Conservation (phyloP, 2,888 invertebrate species). For the Dioctria linearis region DNA sequence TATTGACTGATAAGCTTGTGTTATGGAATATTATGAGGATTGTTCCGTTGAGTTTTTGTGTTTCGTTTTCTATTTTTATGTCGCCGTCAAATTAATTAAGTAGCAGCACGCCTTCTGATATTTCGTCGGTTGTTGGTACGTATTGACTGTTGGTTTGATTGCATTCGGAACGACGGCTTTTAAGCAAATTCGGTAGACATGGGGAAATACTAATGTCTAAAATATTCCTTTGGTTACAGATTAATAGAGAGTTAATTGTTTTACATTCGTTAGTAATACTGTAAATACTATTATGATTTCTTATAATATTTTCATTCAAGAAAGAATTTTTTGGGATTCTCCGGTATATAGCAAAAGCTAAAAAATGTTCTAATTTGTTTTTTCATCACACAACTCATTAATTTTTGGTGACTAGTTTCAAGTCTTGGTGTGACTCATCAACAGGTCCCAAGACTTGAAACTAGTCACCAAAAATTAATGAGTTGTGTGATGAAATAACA, state of each 20-base stretch:
- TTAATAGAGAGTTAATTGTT: conserved; percentile 18
- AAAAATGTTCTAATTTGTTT: too few species aligned
- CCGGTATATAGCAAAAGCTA: too few species aligned
- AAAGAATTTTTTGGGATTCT: too few species aligned
- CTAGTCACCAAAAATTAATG: too few species aligned
- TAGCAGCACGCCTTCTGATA: background rate
- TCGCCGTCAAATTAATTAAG: background rate
- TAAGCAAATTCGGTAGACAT: conserved; percentile 18
- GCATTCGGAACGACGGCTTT: background rate
- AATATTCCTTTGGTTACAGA: conserved; percentile 24
- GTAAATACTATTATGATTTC: background rate
- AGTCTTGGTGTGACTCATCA: too few species aligned
- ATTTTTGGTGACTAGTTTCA: too few species aligned
- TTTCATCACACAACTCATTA: too few species aligned
- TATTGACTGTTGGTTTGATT: conserved; percentile 15
- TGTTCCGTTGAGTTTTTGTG: background rate
- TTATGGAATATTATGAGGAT: conserved; percentile 28
- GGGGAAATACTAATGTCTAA: conserved; percentile 32
- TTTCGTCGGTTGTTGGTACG: conserved; percentile 11
- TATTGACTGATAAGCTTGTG: conserved; percentile 6
- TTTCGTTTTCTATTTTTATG: background rate
- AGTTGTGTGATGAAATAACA: too few species aligned
- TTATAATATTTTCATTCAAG: background rate
- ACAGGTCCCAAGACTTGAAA: too few species aligned
- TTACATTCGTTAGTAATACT: conserved; percentile 31